phyloP scores from a whole-genome alignment of 2,888 invertebrate genomes.

The Drosophila villosipedis region DNA sequence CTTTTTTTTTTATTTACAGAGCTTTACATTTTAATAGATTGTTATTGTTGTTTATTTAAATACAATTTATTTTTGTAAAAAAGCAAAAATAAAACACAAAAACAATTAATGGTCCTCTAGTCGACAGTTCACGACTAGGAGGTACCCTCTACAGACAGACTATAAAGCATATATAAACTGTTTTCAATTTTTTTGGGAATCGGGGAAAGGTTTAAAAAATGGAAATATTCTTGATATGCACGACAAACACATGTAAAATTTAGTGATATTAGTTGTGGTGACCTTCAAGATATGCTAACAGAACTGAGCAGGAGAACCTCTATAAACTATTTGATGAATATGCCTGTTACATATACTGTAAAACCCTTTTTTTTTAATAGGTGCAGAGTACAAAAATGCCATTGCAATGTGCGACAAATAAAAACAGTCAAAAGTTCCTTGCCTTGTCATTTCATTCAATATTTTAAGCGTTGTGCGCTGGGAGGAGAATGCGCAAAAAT shows the following conservation, averaged over 20 bases:
- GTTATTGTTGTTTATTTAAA: neutral
- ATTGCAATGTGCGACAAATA: constrained; percentile 46
- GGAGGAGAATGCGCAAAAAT: constrained; percentile 42
- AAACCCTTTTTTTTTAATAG: neutral
- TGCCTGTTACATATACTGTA: neutral
- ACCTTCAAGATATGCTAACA: neutral
- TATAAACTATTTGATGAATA: neutral
- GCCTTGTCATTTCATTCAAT: constrained; percentile 68
- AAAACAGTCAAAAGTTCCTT: constrained; percentile 40
- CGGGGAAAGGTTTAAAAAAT: neutral
- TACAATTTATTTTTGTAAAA: neutral
- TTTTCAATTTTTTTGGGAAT: neutral
- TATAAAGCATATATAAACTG: neutral
- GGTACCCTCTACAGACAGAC: neutral
- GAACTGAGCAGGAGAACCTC: neutral
- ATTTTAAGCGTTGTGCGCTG: constrained; percentile 46
- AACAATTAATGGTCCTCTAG: neutral
- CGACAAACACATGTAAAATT: neutral
- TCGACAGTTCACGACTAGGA: neutral
- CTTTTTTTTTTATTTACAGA: neutral
- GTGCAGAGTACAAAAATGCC: neutral
- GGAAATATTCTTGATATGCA: neutral
- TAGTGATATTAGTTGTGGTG: neutral
- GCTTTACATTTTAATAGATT: constrained; percentile 1
- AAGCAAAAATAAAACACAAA: neutral